Evolutionary conservation across 2,888 invertebrate species (phyloP), one percentile per base, ranked within the genome.

Genomic region (Netelia fuscicornis): DNA sequence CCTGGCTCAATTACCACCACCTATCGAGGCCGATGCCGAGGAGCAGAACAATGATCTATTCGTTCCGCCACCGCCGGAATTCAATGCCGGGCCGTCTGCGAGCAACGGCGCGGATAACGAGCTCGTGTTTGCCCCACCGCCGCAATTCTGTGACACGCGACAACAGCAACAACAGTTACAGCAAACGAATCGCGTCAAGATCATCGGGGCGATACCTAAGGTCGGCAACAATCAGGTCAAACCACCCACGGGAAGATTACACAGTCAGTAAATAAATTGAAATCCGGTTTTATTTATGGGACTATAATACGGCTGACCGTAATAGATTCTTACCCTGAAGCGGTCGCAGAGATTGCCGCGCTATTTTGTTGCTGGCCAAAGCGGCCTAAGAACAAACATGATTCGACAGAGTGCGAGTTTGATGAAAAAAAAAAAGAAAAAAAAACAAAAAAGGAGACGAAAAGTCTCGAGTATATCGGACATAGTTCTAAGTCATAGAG

Each of bases 141-240:
- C 98, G 56, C 98, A 98, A 94, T 98, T 98, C 94, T 97, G 97
- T 94, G 98, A 98, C 94, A 95, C 95, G 88, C 93, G 95, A 79
- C 94, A 91, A 44, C 88, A 87, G 52, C 86, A 86, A 44, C 88
- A 95, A 79, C 94, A 91, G 42, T 88, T 87, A 44, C 86, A 86
- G 48, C 88, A 89, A 54, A 87, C 89, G 20, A 89, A 94, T 89
- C 95, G 96, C 89, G 97, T 97, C 79, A 95, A 98, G 89, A 97
- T 98, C 88, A 97, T 98, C 76, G 97, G 97, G 81, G 96, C 97
- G 85, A 96, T 97, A 92, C 97, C 98, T 88, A 98, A 98, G 94
- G 93, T 93, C 81, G 89, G 86, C 74, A 90, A 89, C 74, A 92
- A 89, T 81, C 92, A 93, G 80, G 91, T 93, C 20, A 93, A 93